Base-by-base conservation (phyloP, 2,888 invertebrate species). In the Leucozona laternaria region DNA sequence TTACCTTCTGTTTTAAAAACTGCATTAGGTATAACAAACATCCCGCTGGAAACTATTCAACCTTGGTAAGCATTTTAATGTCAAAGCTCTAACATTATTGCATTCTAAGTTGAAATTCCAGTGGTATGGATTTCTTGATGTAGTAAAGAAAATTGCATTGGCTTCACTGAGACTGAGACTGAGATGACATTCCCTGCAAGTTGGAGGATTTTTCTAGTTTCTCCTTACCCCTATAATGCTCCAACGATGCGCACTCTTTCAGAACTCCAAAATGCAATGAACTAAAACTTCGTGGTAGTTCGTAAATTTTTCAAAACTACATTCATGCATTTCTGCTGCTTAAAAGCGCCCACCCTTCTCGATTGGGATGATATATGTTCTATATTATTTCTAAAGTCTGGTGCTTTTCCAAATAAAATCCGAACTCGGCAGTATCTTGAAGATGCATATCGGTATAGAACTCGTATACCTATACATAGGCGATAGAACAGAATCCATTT, bases 241-340 rank as follows among this genome's bases (percentile, higher is more conserved):
- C 43, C 5, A 70, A 13, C 34, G 20, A 37, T 62, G 60, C 4
- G 8, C 68, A 6, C 45, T 43, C n/a, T 28, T 34, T 58, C 7
- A 31, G 43, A 55, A 34, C 70, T 60, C 13, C 25, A 60, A 77
- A 60, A 79, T 82, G 45, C 86, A 86, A 82, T 82, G 78, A 82
- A 82, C 82, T 75, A 75, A 82, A 80, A 86, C 70, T 86, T 75
- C 31, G 50, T 75, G 70, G 81, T 75, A 64, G 57, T 82, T 86
- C 79, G 78, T 82, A 71, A 82, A 82, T 82, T 82, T 82, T 82
- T 79, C 78, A 86, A 75, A 8, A 0, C 73, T 40, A 75, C 57
- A 31, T 66, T 28, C 25, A 75, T 48, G 78, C 45, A 78, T 78
- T 76, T 76, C 17, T 70, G 13, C n/a, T 31, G 31, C 28, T 68